Evolutionary conservation across 2,888 invertebrate species (phyloP).

Genomic region (Phalangium opilio): DNA sequence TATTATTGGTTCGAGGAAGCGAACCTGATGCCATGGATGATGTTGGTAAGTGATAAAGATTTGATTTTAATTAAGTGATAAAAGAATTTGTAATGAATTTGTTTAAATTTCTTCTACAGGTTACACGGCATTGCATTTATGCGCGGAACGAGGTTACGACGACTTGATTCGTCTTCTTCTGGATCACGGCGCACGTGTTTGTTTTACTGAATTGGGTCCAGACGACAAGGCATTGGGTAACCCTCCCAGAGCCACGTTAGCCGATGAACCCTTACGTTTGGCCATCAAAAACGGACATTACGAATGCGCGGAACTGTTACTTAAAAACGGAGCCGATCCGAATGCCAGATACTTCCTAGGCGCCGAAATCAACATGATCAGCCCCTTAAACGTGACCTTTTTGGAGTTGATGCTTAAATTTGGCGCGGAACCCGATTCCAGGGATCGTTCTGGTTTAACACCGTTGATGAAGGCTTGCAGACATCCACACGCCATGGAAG

Average conservation of each 20-base stretch:
- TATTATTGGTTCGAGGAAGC: constrained; percentile 63
- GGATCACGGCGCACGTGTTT: constrained; percentile 60
- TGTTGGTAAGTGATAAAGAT: constrained; percentile 41
- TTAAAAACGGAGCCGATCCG: constrained; percentile 73
- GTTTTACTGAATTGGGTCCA: constrained; percentile 37
- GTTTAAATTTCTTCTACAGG: constrained; percentile 40
- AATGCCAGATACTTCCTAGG: constrained; percentile 86
- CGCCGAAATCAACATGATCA: constrained; percentile 72
- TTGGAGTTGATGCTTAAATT: constrained; percentile 63
- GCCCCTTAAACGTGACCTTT: constrained; percentile 56
- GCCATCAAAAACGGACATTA: constrained; percentile 74
- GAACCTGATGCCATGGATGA: constrained; percentile 70
- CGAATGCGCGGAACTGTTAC: constrained; percentile 43
- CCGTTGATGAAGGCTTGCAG: constrained; percentile 81
- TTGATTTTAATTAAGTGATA: too few species aligned
- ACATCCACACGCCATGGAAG: constrained; percentile 55
- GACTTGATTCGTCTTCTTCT: constrained; percentile 43
- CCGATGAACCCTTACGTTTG: constrained; percentile 70
- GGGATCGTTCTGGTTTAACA: constrained; percentile 70
- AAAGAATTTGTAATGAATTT: too few species aligned
- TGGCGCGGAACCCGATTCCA: constrained; percentile 73
- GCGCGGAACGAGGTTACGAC: constrained; percentile 42
- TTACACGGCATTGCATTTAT: constrained; percentile 74
- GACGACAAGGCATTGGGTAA: constrained; percentile 20
- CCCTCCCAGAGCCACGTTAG: constrained; percentile 19